phyloP scores from a whole-genome alignment of 2,797 vertebrate genomes.

The Acanthis flammea region DNA sequence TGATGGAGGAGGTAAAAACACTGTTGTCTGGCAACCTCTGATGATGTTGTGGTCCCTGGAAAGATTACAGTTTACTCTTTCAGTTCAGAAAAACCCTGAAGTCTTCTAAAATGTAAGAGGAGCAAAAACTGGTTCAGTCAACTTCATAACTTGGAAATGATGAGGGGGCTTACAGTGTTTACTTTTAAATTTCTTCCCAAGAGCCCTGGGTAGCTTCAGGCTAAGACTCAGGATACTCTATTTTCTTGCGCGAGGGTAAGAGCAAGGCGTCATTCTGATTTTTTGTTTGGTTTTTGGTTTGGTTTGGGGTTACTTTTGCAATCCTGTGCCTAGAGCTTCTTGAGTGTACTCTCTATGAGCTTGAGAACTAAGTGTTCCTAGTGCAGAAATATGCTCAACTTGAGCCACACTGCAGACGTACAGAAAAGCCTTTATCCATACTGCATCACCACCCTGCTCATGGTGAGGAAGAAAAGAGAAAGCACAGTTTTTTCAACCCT shows the following conservation, averaged over 20 bases:
- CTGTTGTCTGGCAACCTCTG: background rate
- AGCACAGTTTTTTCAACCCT: background rate
- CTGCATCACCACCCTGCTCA: background rate
- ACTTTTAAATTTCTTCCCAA: background rate
- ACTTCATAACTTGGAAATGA: background rate
- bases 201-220: background rate
- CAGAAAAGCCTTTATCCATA: background rate
- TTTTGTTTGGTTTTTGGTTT: background rate
- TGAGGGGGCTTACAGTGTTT: rapidly evolving
- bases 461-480: background rate
- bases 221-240: background rate
- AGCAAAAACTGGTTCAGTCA: background rate
- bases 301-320: background rate
- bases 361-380: background rate
- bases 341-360: background rate
- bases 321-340: background rate
- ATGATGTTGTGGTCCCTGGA: background rate
- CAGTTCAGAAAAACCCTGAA: background rate
- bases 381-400: background rate
- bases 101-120: background rate
- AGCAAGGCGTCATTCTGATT: background rate
- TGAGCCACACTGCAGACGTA: background rate
- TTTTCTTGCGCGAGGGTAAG: background rate
- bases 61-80: background rate
- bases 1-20: background rate